phyloP scores from a whole-genome alignment of 23 tunicate species.

The Styela plicata region DNA sequence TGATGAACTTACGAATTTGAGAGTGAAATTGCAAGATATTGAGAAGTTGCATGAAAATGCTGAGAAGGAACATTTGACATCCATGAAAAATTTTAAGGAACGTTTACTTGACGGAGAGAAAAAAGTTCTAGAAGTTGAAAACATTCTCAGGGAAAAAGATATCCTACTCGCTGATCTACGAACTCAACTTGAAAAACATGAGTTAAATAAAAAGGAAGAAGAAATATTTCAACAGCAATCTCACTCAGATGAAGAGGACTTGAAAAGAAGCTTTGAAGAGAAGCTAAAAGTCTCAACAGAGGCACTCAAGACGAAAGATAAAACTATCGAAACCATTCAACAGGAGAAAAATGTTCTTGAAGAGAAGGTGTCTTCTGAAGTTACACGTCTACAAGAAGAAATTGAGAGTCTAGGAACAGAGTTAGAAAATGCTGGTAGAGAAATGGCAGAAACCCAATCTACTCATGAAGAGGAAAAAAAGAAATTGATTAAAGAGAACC shows the following conservation, averaged over 20 bases:
- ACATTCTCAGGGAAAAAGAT: neutral
- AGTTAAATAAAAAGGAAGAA: neutral
- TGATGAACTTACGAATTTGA: neutral
- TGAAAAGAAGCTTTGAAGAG: slow-evolving; percentile 5
- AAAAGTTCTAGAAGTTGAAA: neutral
- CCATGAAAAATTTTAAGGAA: too few species aligned
- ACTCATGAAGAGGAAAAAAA: neutral
- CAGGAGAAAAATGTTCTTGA: neutral
- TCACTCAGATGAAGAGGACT: too few species aligned
- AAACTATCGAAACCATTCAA: neutral
- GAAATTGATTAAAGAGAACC: slow-evolving; percentile 5
- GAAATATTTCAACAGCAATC: neutral
- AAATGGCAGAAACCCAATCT: neutral
- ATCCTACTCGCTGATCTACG: neutral
- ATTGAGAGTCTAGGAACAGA: slow-evolving; percentile 21
- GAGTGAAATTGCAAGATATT: neutral
- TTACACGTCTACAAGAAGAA: slow-evolving; percentile 7
- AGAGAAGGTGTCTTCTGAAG: neutral
- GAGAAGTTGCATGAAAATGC: neutral
- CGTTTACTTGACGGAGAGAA: too few species aligned
- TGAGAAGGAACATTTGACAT: neutral
- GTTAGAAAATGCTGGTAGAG: slow-evolving; percentile 26
- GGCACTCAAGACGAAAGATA: slow-evolving; percentile 11
- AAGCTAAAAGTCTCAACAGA: slow-evolving; percentile 4
- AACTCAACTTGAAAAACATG: neutral